Conservation (phyloP, 1,140 invertebrate species). For the Apolygus lucorum region DNA sequence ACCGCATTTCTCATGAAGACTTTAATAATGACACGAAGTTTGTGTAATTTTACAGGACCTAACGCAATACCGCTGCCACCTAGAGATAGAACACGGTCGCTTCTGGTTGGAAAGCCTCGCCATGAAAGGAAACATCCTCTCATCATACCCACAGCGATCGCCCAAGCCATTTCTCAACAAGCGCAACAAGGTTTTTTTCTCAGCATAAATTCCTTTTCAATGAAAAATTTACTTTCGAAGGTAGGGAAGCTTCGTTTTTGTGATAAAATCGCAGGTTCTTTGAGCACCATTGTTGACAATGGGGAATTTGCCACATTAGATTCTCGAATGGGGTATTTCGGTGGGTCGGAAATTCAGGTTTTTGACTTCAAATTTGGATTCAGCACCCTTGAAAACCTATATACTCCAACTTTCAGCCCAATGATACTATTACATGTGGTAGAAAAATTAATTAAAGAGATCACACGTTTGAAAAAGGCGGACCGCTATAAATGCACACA, state of each 20-base stretch:
- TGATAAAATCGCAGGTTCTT: slow-evolving; percentile 1
- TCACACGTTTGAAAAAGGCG: too few species aligned
- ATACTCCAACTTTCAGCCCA: too few species aligned
- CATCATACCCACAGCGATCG: slow-evolving; percentile 62
- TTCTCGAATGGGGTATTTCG: too few species aligned
- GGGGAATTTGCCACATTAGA: too few species aligned
- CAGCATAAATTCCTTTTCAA: slow-evolving; percentile 35
- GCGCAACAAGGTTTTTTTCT: slow-evolving; percentile 7
- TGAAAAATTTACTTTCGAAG: not conserved
- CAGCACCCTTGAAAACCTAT: too few species aligned
- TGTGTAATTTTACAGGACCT: slow-evolving; percentile 39
- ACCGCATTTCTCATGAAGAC: too few species aligned
- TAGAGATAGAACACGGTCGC: slow-evolving; percentile 51
- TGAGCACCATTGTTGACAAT: too few species aligned
- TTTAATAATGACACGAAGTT: slow-evolving; percentile 23
- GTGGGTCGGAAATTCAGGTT: too few species aligned
- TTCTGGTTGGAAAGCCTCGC: slow-evolving; percentile 56
- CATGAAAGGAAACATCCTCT: slow-evolving; percentile 81
- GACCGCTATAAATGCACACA: too few species aligned
- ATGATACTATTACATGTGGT: too few species aligned
- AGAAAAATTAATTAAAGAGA: too few species aligned
- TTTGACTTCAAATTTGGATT: too few species aligned
- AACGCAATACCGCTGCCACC: slow-evolving; percentile 77
- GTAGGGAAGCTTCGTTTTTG: not conserved
- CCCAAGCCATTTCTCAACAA: slow-evolving; percentile 48